A percentile compares a stretch with the other conserved stretches of the same genome.
These are phyloP conservation scores for Papilio protenor DNA, from an alignment of 2,888 invertebrate species.

Conservation along the genomic window DNA sequence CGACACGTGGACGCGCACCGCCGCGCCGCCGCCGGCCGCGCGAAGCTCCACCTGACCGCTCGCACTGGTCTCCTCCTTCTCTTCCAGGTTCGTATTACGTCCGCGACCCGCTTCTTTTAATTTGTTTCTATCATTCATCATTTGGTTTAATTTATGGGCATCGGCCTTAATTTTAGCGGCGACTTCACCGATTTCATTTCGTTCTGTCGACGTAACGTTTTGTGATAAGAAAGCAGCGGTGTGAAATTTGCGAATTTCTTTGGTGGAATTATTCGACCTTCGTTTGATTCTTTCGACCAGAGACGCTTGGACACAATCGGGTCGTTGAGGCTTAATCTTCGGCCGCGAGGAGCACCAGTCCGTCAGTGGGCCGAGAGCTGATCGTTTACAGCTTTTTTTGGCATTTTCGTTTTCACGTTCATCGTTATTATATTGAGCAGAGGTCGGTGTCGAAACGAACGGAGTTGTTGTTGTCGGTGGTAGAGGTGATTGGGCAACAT, in stretches of 20 bases:
- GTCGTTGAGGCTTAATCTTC: constrained; percentile 41
- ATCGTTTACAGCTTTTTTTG: constrained; percentile 35
- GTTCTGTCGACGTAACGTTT: neutral
- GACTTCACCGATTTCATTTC: neutral
- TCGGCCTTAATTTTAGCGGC: constrained; percentile 19
- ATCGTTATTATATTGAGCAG: constrained; percentile 49
- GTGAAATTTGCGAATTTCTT: constrained; percentile 26
- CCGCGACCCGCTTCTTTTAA: constrained; percentile 57
- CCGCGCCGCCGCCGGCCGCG: constrained; percentile 51
- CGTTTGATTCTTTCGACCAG: constrained; percentile 23
- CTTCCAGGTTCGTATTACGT: constrained; percentile 48
- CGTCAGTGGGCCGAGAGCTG: constrained; percentile 26
- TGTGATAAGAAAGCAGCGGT: constrained; percentile 2
- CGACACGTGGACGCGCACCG: constrained; percentile 43
- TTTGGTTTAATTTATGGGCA: constrained; percentile 40
- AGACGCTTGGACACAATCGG: constrained; percentile 46
- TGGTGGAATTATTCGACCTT: constrained; percentile 29
- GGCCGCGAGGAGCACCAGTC: constrained; percentile 49
- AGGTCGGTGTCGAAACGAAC: constrained; percentile 44
- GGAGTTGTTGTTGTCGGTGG: neutral
- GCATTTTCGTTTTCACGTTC: constrained; percentile 33
- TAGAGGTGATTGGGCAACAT: neutral
- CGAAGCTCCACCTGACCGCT: constrained; percentile 50
- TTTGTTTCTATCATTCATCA: constrained; percentile 45
- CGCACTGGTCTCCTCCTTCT: constrained; percentile 34